Evolutionary conservation across 2,113 vertebrate species (phyloP).

Genomic region (Phycodurus eques): DNA sequence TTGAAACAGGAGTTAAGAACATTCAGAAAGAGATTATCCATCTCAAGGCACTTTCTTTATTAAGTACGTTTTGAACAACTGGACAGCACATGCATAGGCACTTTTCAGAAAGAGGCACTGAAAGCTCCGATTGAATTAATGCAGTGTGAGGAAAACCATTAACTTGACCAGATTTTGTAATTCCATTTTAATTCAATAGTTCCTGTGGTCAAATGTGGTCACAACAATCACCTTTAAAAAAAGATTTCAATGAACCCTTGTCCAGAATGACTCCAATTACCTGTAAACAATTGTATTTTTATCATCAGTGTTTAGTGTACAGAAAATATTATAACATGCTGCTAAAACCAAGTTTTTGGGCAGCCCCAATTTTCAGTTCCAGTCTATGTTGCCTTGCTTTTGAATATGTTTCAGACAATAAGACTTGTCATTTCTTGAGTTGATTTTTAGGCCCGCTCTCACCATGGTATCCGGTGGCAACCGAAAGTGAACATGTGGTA

Average conservation of each 20-base stretch:
- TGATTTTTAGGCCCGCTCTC: conserved; percentile 46
- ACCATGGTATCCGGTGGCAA: conserved; percentile 41
- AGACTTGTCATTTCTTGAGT: conserved; percentile 64
- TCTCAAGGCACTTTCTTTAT: too few species aligned
- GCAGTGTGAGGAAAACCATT: background rate
- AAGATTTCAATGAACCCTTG: background rate
- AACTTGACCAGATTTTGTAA: background rate
- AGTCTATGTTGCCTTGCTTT: conserved; percentile 52
- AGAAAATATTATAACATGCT: background rate
- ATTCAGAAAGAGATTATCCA: too few species aligned
- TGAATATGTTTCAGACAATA: conserved; percentile 60
- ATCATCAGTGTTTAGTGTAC: background rate
- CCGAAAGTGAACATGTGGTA: conserved; percentile 77
- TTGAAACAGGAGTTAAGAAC: too few species aligned
- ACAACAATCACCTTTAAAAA: background rate
- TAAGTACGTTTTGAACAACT: background rate
- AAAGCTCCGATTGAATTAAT: too few species aligned
- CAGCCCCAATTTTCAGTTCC: conserved; percentile 15
- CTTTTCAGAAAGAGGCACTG: too few species aligned
- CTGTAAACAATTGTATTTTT: too few species aligned
- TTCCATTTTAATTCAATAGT: background rate
- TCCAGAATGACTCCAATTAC: background rate
- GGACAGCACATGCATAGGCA: background rate
- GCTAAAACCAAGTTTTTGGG: background rate
- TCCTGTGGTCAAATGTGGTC: background rate